Evolutionary conservation across 2,113 vertebrate species (phyloP), one percentile per base, ranked within the genome.

Genomic region (Fulmarus glacialis): DNA sequence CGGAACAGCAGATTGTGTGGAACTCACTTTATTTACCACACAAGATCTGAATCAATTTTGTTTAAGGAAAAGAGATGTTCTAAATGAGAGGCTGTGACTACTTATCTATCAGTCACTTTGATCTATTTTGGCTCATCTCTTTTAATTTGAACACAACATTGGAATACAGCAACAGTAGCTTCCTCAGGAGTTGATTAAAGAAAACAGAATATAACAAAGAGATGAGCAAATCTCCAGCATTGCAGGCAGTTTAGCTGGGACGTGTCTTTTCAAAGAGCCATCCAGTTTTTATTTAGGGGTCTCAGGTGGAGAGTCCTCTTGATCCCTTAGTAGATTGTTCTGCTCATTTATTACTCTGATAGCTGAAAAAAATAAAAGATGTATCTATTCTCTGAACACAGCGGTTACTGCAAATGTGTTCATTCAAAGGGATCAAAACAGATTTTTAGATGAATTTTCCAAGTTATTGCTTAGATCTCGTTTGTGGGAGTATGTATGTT

Each of bases 101-200:
- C 73, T 92, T 92, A 60, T 43, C 83, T 50, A 60, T 85, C 82
- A 78, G 47, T 73, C 50, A 32, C 80, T 96, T 97, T 96, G 94
- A 93, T 92, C 55, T 95, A 12, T 93, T 93, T 96, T 89, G 92
- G 94, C 87, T 95, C 82, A 91, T 75, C 55, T 84, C 43, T 91
- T 82, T 95, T 89, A 64, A 93, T 85, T 85, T 92, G 83, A 95
- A 72, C 68, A 87, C 43, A 89, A 52, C 75, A 59, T 24, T 81
- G 34, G 85, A 81, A 89, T 81, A 75, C 43, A 92, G 64, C 68
- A 89, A 43, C 40, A 93, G n/a, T 48, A 91, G 42, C 43, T 75
- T 94, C 77, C 58, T 79, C n/a, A 42, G 64, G 56, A 82, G 34
- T 9, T 90, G 72, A 85, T 93, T 74, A 84, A 96, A 96, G 77